These are phyloP conservation scores for Alviniconcha marisindica DNA, from an alignment of 1,140 invertebrate species.

Conservation along the genomic window DNA sequence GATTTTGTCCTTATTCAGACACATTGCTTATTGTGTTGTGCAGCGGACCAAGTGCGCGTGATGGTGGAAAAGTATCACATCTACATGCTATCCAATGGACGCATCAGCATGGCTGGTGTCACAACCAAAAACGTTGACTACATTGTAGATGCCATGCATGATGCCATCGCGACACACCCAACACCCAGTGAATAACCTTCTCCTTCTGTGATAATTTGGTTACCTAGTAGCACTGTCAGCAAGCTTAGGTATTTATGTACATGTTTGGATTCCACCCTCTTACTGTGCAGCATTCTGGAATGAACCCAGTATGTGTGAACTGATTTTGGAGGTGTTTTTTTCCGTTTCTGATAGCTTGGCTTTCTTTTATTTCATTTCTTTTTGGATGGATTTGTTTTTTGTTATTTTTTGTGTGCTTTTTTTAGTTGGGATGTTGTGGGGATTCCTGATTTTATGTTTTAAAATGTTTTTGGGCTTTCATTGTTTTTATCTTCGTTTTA, in stretches of 20 bases:
- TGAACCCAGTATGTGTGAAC: background rate
- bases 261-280: background rate
- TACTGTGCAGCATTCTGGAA: background rate
- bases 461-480: too few species aligned
- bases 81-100: slow-evolving; percentile 93
- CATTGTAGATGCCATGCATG: slow-evolving; percentile 91
- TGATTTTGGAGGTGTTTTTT: too few species aligned
- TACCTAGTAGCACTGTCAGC: background rate
- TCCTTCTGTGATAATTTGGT: background rate
- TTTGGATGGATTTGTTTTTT: too few species aligned
- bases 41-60: slow-evolving; percentile 85
- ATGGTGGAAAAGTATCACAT: slow-evolving; percentile 86
- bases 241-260: background rate
- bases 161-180: slow-evolving; percentile 81
- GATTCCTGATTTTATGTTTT: too few species aligned
- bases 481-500: too few species aligned
- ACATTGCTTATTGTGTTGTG: slow-evolving; percentile 72
- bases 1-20: too few species aligned
- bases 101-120: slow-evolving; percentile 96
- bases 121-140: slow-evolving; percentile 93
- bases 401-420: too few species aligned
- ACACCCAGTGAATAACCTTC: background rate
- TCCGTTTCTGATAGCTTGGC: too few species aligned
- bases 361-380: too few species aligned
- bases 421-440: too few species aligned